Evolutionary conservation across 2,888 invertebrate genomes (phyloP).

Genomic region (Pogonocherus hispidulus): DNA sequence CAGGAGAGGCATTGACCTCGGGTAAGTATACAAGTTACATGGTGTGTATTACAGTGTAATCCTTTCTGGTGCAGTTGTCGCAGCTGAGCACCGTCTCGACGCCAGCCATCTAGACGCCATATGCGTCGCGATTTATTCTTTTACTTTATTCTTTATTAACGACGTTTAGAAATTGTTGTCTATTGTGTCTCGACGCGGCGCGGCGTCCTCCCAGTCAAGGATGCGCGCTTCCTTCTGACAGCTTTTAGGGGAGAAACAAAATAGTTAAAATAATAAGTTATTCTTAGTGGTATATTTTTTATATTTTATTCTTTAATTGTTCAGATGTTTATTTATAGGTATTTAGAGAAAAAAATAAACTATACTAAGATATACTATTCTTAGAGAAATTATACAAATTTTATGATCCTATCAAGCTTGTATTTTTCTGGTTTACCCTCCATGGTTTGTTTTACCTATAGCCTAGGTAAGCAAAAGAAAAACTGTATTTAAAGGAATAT

Average conservation of each 20-base stretch:
- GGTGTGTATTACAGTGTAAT: constrained; percentile 60
- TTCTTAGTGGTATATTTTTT: no score
- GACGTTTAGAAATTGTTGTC: constrained; percentile 48
- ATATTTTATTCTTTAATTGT: no score
- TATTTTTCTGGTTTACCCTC: no score
- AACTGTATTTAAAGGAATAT: no score
- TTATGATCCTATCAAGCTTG: no score
- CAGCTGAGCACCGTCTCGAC: constrained; percentile 62
- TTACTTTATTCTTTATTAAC: constrained; percentile 58
- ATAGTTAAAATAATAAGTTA: no score
- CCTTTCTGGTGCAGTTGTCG: constrained; percentile 61
- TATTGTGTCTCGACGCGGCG: constrained; percentile 33
- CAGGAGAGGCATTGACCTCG: constrained; percentile 26
- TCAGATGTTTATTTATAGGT: no score
- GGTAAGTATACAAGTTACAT: constrained; percentile 28
- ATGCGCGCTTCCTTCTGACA: neutral
- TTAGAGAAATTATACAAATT: no score
- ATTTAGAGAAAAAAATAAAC: no score
- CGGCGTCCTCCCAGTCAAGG: neutral
- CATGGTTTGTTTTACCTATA: no score
- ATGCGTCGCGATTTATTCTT: constrained; percentile 58
- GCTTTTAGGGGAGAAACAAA: neutral
- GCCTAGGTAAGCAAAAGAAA: no score
- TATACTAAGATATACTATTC: no score
- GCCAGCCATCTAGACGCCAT: constrained; percentile 62